phyloP scores from a whole-genome alignment of 2,797 vertebrate species.

The Hydrophis major region DNA sequence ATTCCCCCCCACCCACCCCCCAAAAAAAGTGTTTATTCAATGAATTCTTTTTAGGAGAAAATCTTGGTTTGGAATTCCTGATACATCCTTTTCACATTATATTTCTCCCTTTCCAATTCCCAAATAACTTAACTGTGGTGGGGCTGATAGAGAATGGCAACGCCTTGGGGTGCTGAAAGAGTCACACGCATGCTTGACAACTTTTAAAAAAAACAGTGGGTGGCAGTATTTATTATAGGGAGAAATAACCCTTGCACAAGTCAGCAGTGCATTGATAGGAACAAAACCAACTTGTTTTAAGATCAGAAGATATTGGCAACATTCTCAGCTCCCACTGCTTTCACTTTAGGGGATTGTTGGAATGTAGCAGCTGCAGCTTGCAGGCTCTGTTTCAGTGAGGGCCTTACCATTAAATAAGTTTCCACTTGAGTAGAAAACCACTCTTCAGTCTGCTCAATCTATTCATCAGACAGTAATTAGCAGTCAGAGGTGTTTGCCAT shows the following conservation, averaged over 20 bases:
- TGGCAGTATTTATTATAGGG: neutral
- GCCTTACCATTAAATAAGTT: neutral
- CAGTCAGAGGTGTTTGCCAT: neutral
- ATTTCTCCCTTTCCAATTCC: neutral
- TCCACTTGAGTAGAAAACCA: neutral
- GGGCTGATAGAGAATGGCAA: neutral
- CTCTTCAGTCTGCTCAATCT: neutral
- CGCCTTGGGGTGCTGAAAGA: neutral
- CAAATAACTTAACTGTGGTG: neutral
- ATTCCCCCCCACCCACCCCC: fast-evolving
- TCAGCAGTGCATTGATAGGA: neutral
- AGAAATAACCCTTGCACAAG: neutral
- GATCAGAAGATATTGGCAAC: neutral
- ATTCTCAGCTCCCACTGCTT: neutral
- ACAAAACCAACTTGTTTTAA: neutral
- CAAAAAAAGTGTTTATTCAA: neutral
- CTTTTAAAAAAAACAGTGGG: neutral
- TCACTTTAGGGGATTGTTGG: neutral
- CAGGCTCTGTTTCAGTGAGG: neutral
- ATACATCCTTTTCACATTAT: neutral
- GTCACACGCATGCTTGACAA: neutral
- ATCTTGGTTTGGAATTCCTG: neutral
- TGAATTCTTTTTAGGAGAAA: neutral
- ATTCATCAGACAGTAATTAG: neutral
- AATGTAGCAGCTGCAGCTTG: neutral